Conservation (phyloP, 2,888 invertebrate species). For the Papilio protenor region DNA sequence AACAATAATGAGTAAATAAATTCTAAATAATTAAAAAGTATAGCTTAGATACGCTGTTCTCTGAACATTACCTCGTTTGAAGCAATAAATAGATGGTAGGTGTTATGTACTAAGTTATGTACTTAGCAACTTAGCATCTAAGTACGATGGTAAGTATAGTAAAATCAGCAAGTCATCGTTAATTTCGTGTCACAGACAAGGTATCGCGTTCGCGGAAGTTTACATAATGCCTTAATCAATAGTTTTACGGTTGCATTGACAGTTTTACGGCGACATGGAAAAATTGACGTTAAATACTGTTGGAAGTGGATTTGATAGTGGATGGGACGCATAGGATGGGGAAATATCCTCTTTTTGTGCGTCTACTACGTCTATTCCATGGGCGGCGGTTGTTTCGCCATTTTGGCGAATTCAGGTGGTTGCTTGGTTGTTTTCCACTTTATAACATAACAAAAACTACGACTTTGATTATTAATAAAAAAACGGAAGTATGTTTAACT, state of each 20-base stretch:
- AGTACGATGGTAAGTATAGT: not conserved
- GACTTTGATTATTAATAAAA: too few relatives aligned
- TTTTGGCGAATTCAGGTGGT: too few relatives aligned
- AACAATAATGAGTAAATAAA: not conserved
- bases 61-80: conserved; percentile 35
- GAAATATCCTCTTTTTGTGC: too few relatives aligned
- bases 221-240: conserved; percentile 2
- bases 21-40: conserved; percentile 1
- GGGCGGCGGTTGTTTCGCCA: too few relatives aligned
- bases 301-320: not conserved
- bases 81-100: conserved; percentile 38
- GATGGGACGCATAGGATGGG: too few relatives aligned
- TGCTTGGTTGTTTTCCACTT: too few relatives aligned
- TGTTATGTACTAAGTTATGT: not conserved
- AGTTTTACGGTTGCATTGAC: conserved; percentile 6
- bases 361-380: too few relatives aligned
- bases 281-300: not conserved
- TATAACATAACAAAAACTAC: too few relatives aligned
- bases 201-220: not conserved
- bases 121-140: not conserved
- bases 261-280: not conserved
- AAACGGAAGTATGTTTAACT: too few relatives aligned
- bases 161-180: not conserved
- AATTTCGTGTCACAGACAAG: conserved; percentile 12
- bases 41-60: conserved; percentile 11